Evolutionary conservation across 1,140 invertebrate genomes (phyloP), one percentile per base, ranked within the genome.

Genomic region (Leptopilina clavipes): DNA sequence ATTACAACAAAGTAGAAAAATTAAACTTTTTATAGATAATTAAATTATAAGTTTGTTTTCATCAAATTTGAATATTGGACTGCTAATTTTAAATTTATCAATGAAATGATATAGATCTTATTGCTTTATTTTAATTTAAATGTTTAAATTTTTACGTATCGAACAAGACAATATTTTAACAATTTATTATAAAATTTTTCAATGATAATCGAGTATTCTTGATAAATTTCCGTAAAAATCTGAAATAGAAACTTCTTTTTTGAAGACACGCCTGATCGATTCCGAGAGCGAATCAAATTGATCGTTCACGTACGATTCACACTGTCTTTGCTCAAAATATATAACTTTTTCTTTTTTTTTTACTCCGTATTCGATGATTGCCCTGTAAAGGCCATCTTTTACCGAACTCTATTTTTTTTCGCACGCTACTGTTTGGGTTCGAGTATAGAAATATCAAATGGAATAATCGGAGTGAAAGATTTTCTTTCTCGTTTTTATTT

Each of bases 211-310:
- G 14, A 14, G 1, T 31, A 37, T 22, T 22, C 22, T 7, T 59
- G 56, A 31, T 5, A 37, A 65, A 65, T 31, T 31, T 31, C 25
- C 1, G 25, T 31, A 9, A 65, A 65, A 65, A 65, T 65, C 22
- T 65, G 22, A 22, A 31, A 9, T 37, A 65, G 59, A 65, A 65
- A 65, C 59, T 65, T 37, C 25, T 65, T 37, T 54, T 31, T 65
- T 22, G 59, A n/a, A 65, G 59, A 22, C 59, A 65, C 59, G 59
- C 59, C 25, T 65, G 59, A 31, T 31, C 22, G 22, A 25, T 31
- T 11, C 59, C 59, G 59, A 65, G 59, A 65, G 59, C 59, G 59
- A 65, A 65, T 65, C 59, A 65, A 65, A 65, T 65, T n/a, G 59
- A 65, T 65, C 22, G 12, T 65, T 65, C 59, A 11, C 59, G 59